These are phyloP conservation scores for Lithophane socia DNA, from an alignment of 2,888 invertebrate species.

Conservation along the genomic window DNA sequence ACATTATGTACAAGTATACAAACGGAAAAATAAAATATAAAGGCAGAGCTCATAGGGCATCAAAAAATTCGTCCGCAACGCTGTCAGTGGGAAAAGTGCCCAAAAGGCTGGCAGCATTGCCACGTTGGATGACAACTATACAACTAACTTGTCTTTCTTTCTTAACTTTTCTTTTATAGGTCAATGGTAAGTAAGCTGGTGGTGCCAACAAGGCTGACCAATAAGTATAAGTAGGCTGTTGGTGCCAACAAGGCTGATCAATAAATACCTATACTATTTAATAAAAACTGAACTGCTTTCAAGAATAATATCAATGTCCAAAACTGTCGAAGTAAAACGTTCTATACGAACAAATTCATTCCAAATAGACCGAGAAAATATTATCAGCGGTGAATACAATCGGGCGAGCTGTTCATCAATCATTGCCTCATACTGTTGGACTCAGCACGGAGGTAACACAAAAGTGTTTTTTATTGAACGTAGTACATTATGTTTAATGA, in stretches of 20 bases:
- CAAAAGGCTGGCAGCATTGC: too few species aligned
- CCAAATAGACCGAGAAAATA: slow-evolving; percentile 66
- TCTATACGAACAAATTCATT: slow-evolving; percentile 70
- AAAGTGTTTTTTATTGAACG: slow-evolving; percentile 58
- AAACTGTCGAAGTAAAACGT: slow-evolving; percentile 68
- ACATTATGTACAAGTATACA: too few species aligned
- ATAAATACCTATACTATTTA: neutral
- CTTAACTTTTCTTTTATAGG: too few species aligned
- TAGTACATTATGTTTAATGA: slow-evolving; percentile 48
- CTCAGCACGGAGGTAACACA: slow-evolving; percentile 59
- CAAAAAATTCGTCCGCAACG: too few species aligned
- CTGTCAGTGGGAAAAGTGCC: too few species aligned
- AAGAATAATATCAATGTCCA: slow-evolving; percentile 48
- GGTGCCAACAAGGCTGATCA: neutral
- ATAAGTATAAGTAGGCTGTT: neutral
- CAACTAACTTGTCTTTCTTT: too few species aligned
- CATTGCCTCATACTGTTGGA: slow-evolving; percentile 74
- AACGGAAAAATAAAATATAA: too few species aligned
- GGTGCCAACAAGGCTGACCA: neutral
- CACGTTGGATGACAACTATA: too few species aligned
- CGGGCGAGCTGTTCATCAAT: slow-evolving; percentile 73
- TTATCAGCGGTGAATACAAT: slow-evolving; percentile 74
- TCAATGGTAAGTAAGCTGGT: neutral
- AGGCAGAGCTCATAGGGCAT: too few species aligned
- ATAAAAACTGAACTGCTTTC: slow-evolving; percentile 21